A percentile compares a stretch with the other conserved stretches of the same genome.
Evolutionary conservation across 1,140 invertebrate genomes (phyloP).

Genomic region (Ceratosolen solmsi): DNA sequence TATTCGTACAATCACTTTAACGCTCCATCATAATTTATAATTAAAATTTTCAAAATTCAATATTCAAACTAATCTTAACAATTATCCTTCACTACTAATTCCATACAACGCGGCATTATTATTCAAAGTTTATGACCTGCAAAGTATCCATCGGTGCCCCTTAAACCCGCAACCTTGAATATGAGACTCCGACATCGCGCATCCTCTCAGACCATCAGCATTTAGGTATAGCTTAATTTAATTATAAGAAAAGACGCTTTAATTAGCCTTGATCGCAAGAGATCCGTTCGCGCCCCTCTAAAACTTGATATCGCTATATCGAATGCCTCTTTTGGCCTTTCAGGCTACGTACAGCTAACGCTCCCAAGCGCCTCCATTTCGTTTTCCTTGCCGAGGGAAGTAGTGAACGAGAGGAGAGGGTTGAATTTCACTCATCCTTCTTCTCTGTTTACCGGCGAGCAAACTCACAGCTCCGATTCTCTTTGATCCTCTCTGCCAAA

Average conservation of each 20-base stretch:
- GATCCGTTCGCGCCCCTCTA: not conserved
- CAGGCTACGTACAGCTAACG: not conserved
- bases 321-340: not conserved
- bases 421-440: slow-evolving; percentile 31
- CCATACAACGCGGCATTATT: no score
- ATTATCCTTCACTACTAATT: no score
- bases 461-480: slow-evolving; percentile 23
- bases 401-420: not conserved
- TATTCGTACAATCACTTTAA: no score
- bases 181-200: not conserved
- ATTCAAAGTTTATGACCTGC: not conserved
- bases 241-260: slow-evolving; percentile 8
- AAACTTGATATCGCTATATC: slow-evolving; percentile 15
- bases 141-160: not conserved
- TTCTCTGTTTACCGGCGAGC: slow-evolving; percentile 17
- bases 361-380: not conserved
- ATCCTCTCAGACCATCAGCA: not conserved
- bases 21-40: no score
- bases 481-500: slow-evolving; percentile 41
- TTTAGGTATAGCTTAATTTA: not conserved
- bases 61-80: no score
- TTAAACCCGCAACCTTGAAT: not conserved
- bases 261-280: slow-evolving; percentile 18
- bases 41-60: no score
- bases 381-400: not conserved